These are phyloP conservation scores for Temnothorax curvispinosus DNA, from an alignment of 1,140 invertebrate species.

Conservation along the genomic window DNA sequence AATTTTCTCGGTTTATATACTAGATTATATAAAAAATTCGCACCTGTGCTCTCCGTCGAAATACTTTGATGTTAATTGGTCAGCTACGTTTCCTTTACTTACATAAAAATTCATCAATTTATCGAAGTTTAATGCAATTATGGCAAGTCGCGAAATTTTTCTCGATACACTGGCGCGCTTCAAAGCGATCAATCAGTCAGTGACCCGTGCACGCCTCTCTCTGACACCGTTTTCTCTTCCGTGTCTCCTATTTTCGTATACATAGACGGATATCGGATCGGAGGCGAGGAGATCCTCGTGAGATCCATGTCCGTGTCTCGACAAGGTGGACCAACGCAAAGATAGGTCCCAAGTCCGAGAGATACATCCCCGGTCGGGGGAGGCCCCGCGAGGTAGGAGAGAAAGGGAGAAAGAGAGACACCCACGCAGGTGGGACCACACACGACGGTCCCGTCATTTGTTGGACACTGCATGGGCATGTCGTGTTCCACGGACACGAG, in stretches of 20 bases:
- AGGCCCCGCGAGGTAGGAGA: slow-evolving; percentile 45
- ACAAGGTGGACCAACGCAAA: slow-evolving; percentile 64
- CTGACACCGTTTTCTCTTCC: background rate
- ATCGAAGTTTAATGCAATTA: background rate
- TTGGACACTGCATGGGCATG: slow-evolving; percentile 82
- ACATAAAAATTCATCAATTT: background rate
- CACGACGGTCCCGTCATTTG: slow-evolving; percentile 85
- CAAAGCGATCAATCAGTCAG: background rate
- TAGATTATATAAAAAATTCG: background rate
- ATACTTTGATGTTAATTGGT: background rate
- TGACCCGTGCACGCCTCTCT: background rate
- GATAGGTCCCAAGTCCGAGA: slow-evolving; percentile 50
- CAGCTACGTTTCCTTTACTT: background rate
- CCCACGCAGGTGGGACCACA: slow-evolving; percentile 85
- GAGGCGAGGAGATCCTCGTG: slow-evolving; percentile 68
- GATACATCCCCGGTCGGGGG: slow-evolving; percentile 36
- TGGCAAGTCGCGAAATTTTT: background rate
- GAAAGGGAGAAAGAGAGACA: slow-evolving; percentile 71
- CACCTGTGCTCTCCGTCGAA: background rate
- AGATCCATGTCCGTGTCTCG: slow-evolving; percentile 69
- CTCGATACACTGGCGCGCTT: background rate
- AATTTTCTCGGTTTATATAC: background rate
- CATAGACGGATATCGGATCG: slow-evolving; percentile 65
- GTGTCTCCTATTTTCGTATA: slow-evolving; percentile 65
- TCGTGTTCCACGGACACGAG: slow-evolving; percentile 79